Evolutionary conservation across 2,888 invertebrate genomes (phyloP).

Genomic region (Synergus japonicus): DNA sequence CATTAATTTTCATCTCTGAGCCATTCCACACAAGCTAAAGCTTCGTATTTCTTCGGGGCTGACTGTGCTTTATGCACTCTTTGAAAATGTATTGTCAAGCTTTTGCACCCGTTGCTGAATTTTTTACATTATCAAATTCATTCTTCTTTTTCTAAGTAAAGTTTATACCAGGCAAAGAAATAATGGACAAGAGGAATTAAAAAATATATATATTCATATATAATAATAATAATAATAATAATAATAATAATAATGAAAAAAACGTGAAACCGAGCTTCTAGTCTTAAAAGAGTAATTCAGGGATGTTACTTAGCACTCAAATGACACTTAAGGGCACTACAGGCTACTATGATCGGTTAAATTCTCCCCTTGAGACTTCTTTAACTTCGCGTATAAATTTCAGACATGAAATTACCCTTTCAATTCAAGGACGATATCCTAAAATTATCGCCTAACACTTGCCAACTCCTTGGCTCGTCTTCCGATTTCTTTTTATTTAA

Average conservation of each 20-base stretch:
- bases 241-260: too few relatives aligned
- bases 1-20: constrained; percentile 54
- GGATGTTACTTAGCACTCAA: constrained; percentile 28
- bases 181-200: too few relatives aligned
- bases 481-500: too few relatives aligned
- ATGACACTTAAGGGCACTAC: constrained; percentile 34
- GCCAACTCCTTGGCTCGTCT: too few relatives aligned
- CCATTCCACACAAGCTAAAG: constrained; percentile 4
- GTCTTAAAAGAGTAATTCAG: constrained; percentile 29
- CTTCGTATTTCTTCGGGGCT: constrained; percentile 9
- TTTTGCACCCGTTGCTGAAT: not conserved
- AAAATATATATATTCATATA: too few relatives aligned
- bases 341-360: constrained; percentile 5
- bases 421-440: not conserved
- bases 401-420: constrained; percentile 18
- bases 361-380: constrained; percentile 8
- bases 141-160: not conserved
- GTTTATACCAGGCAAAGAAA: too few relatives aligned
- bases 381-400: constrained; percentile 8
- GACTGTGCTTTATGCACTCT: constrained; percentile 18
- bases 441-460: too few relatives aligned
- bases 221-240: not conserved
- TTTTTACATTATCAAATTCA: not conserved
- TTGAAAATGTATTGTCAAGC: not conserved
- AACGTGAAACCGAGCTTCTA: not conserved